phyloP scores from a whole-genome alignment of 2,797 vertebrate genomes.

The Helostoma temminkii region DNA sequence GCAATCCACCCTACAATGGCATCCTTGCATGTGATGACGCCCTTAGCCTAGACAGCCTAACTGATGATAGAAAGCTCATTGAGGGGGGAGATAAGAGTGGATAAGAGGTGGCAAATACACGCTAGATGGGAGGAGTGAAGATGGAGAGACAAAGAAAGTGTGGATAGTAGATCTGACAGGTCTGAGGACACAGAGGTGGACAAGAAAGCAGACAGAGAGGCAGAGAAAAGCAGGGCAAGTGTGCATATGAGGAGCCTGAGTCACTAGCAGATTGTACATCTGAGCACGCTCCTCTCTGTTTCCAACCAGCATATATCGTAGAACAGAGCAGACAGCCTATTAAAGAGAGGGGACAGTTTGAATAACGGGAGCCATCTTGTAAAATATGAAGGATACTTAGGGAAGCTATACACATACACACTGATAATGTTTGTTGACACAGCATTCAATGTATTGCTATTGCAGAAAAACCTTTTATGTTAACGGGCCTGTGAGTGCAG shows the following conservation, averaged over 20 bases:
- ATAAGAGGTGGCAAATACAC: not conserved
- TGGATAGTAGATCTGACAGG: constrained; percentile 3
- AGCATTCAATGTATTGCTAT: constrained; percentile 18
- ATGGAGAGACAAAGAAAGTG: constrained; percentile 1
- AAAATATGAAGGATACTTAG: constrained; percentile 30
- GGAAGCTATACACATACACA: constrained; percentile 22
- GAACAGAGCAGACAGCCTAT: constrained; percentile 52
- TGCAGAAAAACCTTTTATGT: constrained; percentile 27
- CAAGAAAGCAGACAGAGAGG: constrained; percentile 12
- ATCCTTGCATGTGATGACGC: too few relatives aligned
- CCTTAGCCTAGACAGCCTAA: not conserved
- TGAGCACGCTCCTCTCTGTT: constrained; percentile 53
- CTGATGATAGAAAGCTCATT: not conserved
- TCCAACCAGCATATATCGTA: constrained; percentile 51
- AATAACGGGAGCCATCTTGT: constrained; percentile 35
- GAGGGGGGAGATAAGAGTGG: constrained; percentile 4
- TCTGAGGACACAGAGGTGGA: constrained; percentile 7
- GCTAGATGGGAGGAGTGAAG: not conserved
- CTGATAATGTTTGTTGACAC: constrained; percentile 38
- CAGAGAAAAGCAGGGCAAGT: not conserved
- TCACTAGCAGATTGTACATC: constrained; percentile 54
- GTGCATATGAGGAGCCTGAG: constrained; percentile 28
- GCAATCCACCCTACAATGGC: constrained; percentile 13
- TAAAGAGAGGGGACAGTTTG: constrained; percentile 49
- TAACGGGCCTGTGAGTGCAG: constrained; percentile 17